A percentile compares a stretch with the other conserved stretches of the same genome.
phyloP scores from a whole-genome alignment of 1,140 invertebrate species.

The Diploscapter pachys region DNA sequence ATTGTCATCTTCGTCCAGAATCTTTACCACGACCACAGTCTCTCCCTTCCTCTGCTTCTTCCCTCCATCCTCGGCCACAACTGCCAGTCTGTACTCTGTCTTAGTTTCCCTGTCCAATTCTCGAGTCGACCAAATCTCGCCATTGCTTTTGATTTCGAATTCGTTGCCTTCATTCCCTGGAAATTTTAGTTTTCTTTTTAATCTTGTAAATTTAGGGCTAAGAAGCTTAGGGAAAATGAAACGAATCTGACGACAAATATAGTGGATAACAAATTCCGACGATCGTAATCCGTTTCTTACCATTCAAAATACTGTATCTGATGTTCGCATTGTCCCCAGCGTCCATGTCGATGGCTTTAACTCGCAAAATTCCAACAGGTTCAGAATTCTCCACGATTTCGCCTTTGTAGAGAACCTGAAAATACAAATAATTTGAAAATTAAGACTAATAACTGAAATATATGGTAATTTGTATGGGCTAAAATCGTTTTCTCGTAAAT shows the following conservation, averaged over 20 bases:
- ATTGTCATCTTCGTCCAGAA: slow-evolving; percentile 90
- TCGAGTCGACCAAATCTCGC: not conserved
- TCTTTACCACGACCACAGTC: slow-evolving; percentile 76
- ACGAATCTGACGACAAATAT: no score
- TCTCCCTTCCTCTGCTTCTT: slow-evolving; percentile 75
- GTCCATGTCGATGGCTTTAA: slow-evolving; percentile 80
- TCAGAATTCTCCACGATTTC: slow-evolving; percentile 79
- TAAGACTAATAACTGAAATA: no score
- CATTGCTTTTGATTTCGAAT: not conserved
- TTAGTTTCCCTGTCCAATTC: not conserved
- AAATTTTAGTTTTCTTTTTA: not conserved
- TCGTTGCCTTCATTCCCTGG: slow-evolving; percentile 3
- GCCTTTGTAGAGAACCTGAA: slow-evolving; percentile 73
- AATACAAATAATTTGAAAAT: no score
- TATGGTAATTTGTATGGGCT: no score
- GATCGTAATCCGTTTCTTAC: slow-evolving; percentile 23
- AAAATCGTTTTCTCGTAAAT: no score
- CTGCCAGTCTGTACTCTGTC: not conserved
- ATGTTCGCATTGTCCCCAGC: slow-evolving; percentile 80
- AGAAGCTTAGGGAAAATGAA: slow-evolving; percentile 62
- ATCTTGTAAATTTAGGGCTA: slow-evolving; percentile 66
- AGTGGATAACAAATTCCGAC: no score
- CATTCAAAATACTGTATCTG: slow-evolving; percentile 72
- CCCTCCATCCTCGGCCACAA: slow-evolving; percentile 75
- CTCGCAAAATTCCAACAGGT: slow-evolving; percentile 73